Base-by-base conservation (phyloP, 1,140 invertebrate species). In the Coelopa frigida region DNA sequence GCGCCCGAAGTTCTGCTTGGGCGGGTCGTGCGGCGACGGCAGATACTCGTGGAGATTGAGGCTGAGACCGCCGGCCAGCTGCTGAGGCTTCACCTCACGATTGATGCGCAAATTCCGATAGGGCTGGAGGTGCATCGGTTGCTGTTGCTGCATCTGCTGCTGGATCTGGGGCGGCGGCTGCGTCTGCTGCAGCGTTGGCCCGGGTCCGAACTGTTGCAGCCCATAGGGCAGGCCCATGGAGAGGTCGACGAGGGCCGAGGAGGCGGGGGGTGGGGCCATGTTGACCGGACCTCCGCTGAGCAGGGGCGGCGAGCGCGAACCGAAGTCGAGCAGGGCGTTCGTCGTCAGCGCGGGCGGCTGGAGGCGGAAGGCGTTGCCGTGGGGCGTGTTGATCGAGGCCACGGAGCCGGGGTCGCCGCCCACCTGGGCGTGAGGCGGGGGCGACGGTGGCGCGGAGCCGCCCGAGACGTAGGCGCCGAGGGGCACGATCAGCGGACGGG, bases 401-500 rank as follows among this genome's bases (percentile, higher is more conserved):
- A 11, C 39, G 22, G 20, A n/a, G 46, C 35, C 32, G n/a, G n/a
- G n/a, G n/a, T n/a, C n/a, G n/a, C n/a, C n/a, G n/a, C 32, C 27
- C 14, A 27, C 38, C 6, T 46, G 18, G 8, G 27, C 33, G 3
- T 18, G 12, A 2, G 35, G 20, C 24, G 23, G 12, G 15, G 26
- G 26, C 14, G 39, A 7, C 3, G 46, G 27, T 1, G 37, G 17
- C 17, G 17, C 36, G 15, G 33, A 22, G 14, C 26, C 40, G 11
- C 39, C 39, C 6, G 35, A 17, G 18, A 48, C 37, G 22, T 47
- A 45, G 5, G 65, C 59, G 40, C 60, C 64, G 11, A 68, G 66
- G 15, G 65, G 65, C 44, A 68, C 65, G 21, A 68, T 68, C 14
- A 68, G 56, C 12, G 65, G 65, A 3, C 65, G 55, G 0, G 65